Evolutionary conservation across 2,888 invertebrate genomes (phyloP), one percentile per base, ranked within the genome.

Genomic region (Lampropteryx suffumata): DNA sequence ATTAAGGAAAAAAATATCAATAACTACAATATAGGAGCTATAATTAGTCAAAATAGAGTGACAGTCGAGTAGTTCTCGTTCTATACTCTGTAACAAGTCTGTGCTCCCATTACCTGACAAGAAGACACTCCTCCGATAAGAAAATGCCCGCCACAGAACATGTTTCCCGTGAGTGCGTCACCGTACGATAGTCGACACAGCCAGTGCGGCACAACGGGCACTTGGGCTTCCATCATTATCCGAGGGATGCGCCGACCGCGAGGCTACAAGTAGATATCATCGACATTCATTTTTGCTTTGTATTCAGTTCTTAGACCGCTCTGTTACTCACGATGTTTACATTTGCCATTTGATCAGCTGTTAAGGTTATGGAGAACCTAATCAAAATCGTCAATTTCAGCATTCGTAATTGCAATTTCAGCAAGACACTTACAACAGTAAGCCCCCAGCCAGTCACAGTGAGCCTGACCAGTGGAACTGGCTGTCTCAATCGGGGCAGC

Each of bases 91-190:
- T n/a, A n/a, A n/a, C n/a, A 1, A 29, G 29, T 29, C 11, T 3
- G 11, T 29, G 29, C 11, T 9, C 3, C 11, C 11, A 11, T 30
- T 61, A 92, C 92, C 91, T 92, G 92, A 70, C 92, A 92, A 33
- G 91, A 90, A 44, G 92, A 91, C 35, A 89, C 90, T 44, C 92
- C 91, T 30, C 92, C 91, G 2, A 90, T 87, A 11, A 91, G 79
- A 60, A 91, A 83, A 61, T 91, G 91, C 28, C 92, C 92, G 0
- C 92, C 93, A 64, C 93, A 93, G 68, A 93, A 87, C 93, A 93
- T 93, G 62, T 91, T 84, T 39, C 71, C 69, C 1, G 92, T 91
- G 40, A 93, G 78, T 0, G 87, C 75, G n/a, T 83, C 84, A 0
- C 87, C 85, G 47, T 90, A 90, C 0, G 90, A 84, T 11, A 88